Percentiles rank a stretch among this genome's conserved stretches.
These are phyloP conservation scores for Tenthredo scrophulariae DNA, from an alignment of 2,888 invertebrate species.

Conservation along the genomic window DNA sequence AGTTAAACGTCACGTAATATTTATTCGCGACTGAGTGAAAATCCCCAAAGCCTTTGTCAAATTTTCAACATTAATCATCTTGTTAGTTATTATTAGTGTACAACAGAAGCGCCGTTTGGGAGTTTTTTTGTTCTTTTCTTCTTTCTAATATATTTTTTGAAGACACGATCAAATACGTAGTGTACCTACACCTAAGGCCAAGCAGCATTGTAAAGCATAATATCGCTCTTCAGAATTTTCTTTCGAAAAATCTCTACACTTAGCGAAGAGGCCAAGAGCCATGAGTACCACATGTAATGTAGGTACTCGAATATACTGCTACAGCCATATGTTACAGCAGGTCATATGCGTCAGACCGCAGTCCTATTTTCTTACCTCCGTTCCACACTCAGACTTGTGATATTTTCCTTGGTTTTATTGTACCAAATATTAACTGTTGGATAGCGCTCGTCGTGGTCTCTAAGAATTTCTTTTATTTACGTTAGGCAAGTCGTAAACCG, in stretches of 20 bases:
- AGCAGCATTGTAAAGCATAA: neutral
- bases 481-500: constrained; percentile 32
- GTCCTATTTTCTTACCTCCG: neutral
- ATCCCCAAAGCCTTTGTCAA: neutral
- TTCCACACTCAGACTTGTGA: constrained; percentile 22
- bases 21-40: constrained; percentile 39
- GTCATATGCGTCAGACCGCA: neutral
- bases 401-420: constrained; percentile 44
- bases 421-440: constrained; percentile 43
- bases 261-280: neutral
- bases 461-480: constrained; percentile 30
- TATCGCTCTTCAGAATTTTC: neutral
- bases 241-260: neutral
- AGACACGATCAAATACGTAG: neutral
- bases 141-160: neutral
- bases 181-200: neutral
- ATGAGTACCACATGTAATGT: neutral
- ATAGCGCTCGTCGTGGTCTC: neutral
- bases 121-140: neutral
- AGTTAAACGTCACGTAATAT: constrained; percentile 23
- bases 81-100: neutral
- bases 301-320: neutral
- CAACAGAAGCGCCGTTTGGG: neutral
- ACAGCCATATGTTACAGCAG: neutral
- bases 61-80: constrained; percentile 13